These are phyloP conservation scores for Drosophila arawakana DNA, from an alignment of 1,140 invertebrate species.

Conservation along the genomic window DNA sequence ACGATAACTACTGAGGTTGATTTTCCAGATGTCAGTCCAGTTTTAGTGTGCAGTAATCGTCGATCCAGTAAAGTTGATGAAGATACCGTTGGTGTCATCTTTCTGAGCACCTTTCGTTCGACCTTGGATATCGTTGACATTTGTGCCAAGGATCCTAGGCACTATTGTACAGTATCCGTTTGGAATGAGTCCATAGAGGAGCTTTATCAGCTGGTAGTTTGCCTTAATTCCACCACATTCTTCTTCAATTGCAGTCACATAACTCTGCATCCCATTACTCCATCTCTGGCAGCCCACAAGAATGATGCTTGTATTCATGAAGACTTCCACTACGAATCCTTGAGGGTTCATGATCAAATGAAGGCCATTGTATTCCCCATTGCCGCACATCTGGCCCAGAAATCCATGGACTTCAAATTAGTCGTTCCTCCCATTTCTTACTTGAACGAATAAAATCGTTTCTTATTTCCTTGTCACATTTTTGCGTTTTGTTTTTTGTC, in stretches of 20 bases:
- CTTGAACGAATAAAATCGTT: conserved; percentile 35
- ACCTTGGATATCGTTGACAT: conserved; percentile 51
- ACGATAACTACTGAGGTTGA: background rate
- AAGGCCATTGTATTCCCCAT: conserved; percentile 72
- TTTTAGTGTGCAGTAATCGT: conserved; percentile 52
- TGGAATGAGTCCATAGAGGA: conserved; percentile 66
- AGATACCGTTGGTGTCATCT: conserved; percentile 42
- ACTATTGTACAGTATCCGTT: conserved; percentile 35
- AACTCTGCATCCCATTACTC: conserved; percentile 23
- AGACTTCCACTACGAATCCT: conserved; percentile 67
- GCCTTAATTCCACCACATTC: conserved; percentile 32
- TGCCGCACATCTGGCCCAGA: conserved; percentile 13
- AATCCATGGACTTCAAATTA: too few relatives aligned
- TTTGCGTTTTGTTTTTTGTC: conserved; percentile 7
- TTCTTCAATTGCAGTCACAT: conserved; percentile 68
- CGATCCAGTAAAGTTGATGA: conserved; percentile 41
- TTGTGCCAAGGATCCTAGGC: conserved; percentile 33
- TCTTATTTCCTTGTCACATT: conserved; percentile 35
- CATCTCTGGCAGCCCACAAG: background rate
- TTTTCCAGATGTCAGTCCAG: conserved; percentile 30
- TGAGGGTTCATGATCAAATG: conserved; percentile 32
- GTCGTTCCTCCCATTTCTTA: conserved; percentile 31
- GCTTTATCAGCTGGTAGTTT: conserved; percentile 63
- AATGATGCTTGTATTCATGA: conserved; percentile 22
- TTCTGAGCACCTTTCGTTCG: conserved; percentile 56